Base-by-base conservation (phyloP, 2,797 vertebrate genomes). In the Astyanax mexicanus region DNA sequence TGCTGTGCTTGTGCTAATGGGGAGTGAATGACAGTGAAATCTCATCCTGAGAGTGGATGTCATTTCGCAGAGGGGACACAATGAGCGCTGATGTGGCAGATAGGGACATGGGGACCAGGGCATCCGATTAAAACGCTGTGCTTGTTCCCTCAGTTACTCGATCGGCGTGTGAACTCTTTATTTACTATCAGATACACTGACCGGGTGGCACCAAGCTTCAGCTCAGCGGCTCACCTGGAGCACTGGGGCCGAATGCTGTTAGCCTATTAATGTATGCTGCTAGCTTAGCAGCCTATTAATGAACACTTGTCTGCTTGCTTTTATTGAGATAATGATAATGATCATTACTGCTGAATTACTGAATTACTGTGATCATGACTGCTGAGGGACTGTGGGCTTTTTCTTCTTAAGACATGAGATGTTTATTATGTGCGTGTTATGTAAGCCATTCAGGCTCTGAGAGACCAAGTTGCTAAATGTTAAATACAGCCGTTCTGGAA, bases 121-220 rank as follows among this genome's bases (percentile, higher is more conserved):
- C 45, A 49, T 49, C 93, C 91, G 94, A 94, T 94, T 94, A 93
- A 96, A 96, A 96, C 94, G 92, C 89, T 89, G 90, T 88, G 92
- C 92, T 95, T 96, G 95, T 96, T 96, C 95, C 92, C 91, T 86
- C 84, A 74, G 95, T 95, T 87, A 96, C 92, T 88, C 86, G 94
- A 95, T 96, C 94, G 80, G 93, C 93, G 94, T 96, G 95, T 96
- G 95, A 96, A 96, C 94, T 94, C 92, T 19, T 95, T 93, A 92
- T 94, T 94, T 94, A 94, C 91, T 92, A 93, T 92, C 90, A 92
- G 87, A 92, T 92, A 90, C 90, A 92, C 86, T 85, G 90, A 92
- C 92, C 87, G 45, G 45, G 45, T 49, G 45, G 45, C 45, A 49
- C 45, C 15, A 42, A 45, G 42, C 42, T 45, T 42, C 42, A 15